Evolutionary conservation across 2,113 vertebrate genomes (phyloP), one percentile per base, ranked within the genome.

Genomic region (Fulica atra): DNA sequence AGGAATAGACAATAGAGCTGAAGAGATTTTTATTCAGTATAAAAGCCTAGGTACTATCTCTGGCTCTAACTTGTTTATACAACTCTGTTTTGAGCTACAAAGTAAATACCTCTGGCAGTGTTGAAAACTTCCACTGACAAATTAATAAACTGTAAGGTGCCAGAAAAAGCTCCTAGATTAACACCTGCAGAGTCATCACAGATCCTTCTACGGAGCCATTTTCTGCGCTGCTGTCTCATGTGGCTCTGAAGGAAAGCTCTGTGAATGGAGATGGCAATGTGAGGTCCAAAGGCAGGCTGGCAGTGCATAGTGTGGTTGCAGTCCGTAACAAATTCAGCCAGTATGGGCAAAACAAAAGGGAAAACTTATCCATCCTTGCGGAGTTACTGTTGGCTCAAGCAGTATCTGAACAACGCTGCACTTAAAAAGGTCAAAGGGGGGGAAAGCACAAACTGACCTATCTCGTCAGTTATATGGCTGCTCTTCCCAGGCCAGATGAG

Each of bases 341-440:
- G 1, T 0, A 0, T 38, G 33, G 38, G 33, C 54, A 50, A 66
- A 92, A 77, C 0, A 0, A 57, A 88, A 63, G 15, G 25, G 56
- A 20, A 28, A 72, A 6, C 42, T 86, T 74, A 69, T 40, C 60
- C 20, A 23, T 18, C 20, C 36, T 29, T 83, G 48, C 44, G 81
- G 26, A 46, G 20, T 8, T 53, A 64, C 65, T 84, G 31, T 40
- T 93, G 72, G 13, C 19, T 82, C 42, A 42, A 48, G 31, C 48
- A 68, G 21, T 35, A 53, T 54, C 46, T 64, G 46, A 61, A 83
- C 93, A 93, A 28, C 2, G 5, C 59, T n/a, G 10, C 0, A 3
- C 23, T 50, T 54, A 8, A 46, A 64, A 20, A 79, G 15, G 29
- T 46, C 50, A 40, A 33, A 44, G 14, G 28, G 42, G 29, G 33